A percentile compares a stretch with the other conserved stretches of the same genome.
Evolutionary conservation across 1,140 invertebrate species (phyloP).

Genomic region (Meloidogyne exigua): DNA sequence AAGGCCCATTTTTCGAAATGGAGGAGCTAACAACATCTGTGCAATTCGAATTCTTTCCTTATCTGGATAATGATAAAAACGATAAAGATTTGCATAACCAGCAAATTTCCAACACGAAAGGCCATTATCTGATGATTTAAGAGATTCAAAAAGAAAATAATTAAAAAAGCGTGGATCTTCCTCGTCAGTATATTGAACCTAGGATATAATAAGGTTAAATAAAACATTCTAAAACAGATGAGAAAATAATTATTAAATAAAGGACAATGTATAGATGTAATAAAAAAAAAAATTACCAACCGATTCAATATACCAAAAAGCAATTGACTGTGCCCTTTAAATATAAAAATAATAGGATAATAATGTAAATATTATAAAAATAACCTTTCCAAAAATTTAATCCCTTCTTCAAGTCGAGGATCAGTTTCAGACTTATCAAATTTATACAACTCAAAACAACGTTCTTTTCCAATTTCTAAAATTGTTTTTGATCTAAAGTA

Average conservation of each 20-base stretch:
- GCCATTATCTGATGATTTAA: conserved; percentile 12
- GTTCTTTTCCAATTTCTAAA: conserved; percentile 19
- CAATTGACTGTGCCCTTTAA: conserved; percentile 78
- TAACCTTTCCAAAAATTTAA: conserved; percentile 73
- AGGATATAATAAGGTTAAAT: too few relatives aligned
- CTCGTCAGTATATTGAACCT: conserved; percentile 72
- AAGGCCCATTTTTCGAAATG: conserved; percentile 69
- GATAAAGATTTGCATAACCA: conserved; percentile 86
- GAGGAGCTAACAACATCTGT: conserved; percentile 59
- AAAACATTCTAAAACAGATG: background rate
- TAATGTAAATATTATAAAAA: background rate
- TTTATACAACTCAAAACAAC: conserved; percentile 38
- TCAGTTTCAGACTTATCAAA: conserved; percentile 64
- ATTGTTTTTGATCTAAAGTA: conserved; percentile 3
- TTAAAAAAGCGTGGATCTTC: conserved; percentile 88
- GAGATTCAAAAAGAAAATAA: conserved; percentile 75
- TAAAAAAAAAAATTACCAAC: conserved; percentile 44
- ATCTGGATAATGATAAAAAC: conserved; percentile 87
- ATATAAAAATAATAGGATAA: too few relatives aligned
- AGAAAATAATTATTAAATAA: background rate
- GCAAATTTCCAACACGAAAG: conserved; percentile 72
- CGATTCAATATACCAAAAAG: conserved; percentile 92
- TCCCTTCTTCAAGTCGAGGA: conserved; percentile 70
- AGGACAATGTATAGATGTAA: too few relatives aligned
- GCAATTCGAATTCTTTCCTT: conserved; percentile 79